Base-by-base conservation (phyloP, 2,797 vertebrate species). In the Darevskia nairensis region DNA sequence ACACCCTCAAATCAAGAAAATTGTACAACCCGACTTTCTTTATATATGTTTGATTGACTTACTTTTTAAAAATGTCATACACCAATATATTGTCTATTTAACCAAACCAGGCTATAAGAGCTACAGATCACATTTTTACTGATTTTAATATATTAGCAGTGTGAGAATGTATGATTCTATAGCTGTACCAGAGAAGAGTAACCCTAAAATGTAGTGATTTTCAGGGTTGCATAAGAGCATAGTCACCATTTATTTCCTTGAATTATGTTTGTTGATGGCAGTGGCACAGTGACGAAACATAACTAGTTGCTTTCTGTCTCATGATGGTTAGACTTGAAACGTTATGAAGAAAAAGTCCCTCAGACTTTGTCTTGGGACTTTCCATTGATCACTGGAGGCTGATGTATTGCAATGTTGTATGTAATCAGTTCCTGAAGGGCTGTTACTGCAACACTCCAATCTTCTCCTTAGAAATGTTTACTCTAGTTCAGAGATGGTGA, bases 301-400 rank as follows among this genome's bases (percentile, higher is more conserved):
- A 44, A 25, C 50, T n/a, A 32, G 74, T 68, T 82, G 80, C 19
- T 77, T 88, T 88, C 69, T 69, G 23, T 85, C 66, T 71, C 23
- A 80, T 80, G 82, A 74, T 74, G n/a, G 13, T 61, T 84, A 72
- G 77, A 89, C 68, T 59, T 84, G 39, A 66, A 89, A 80, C 25
- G 13, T 44, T 61, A 41, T 88, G 41, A 50, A 59, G 27, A 77
- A 82, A 83, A 88, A 78, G 41, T 80, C 68, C 83, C 82, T 75
- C 80, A 41, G 21, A 10, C 27, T 69, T 6, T 4, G 10, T 72
- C 19, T 55, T 59, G 44, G 88, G 83, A 85, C 69, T 85, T 89
- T 75, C 77, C 83, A 80, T 80, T 75, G 41, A 66, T 80, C 35
- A 89, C 15, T 17, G 25, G 50, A 61, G 35, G 50, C 44, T 23